A percentile compares a stretch with the other conserved stretches of the same genome.
Conservation (phyloP, 2,888 invertebrate genomes). For the Notodonta dromedarius region DNA sequence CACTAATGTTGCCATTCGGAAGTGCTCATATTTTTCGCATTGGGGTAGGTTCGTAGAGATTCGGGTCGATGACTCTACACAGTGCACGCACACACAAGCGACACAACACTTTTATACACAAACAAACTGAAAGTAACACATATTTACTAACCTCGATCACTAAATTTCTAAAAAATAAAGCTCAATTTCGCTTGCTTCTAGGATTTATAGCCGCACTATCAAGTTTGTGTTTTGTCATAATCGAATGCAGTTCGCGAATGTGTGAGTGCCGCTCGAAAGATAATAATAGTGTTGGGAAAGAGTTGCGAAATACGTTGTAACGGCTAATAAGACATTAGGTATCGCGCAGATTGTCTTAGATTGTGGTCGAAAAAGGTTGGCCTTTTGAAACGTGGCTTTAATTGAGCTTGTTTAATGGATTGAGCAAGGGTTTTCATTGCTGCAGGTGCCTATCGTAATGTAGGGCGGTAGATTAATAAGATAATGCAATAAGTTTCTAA, state of each 20-base stretch:
- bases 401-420: slow-evolving; percentile 38
- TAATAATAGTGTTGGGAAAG: slow-evolving; percentile 74
- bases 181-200: slow-evolving; percentile 26
- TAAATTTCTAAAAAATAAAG: slow-evolving; percentile 33
- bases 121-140: slow-evolving; percentile 21
- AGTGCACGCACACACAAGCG: slow-evolving; percentile 42
- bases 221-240: slow-evolving; percentile 53
- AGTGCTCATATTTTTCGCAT: slow-evolving; percentile 65
- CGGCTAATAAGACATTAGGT: slow-evolving; percentile 54
- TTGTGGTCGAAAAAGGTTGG: slow-evolving; percentile 48
- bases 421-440: slow-evolving; percentile 23
- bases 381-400: slow-evolving; percentile 38
- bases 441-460: slow-evolving; percentile 1
- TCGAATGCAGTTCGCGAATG: slow-evolving; percentile 59
- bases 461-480: slow-evolving; percentile 3
- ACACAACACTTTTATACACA: slow-evolving; percentile 44
- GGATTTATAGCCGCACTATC: slow-evolving; percentile 29
- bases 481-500: slow-evolving; percentile 12
- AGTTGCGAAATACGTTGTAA: slow-evolving; percentile 68
- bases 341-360: slow-evolving; percentile 48
- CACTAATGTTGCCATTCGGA: slow-evolving; percentile 24
- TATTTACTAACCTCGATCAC: slow-evolving; percentile 34
- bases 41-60: slow-evolving; percentile 76
- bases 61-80: slow-evolving; percentile 74
- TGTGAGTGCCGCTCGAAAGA: slow-evolving; percentile 66